Conservation (phyloP, 2,113 vertebrate species). For the Emydocephalus ijimae region DNA sequence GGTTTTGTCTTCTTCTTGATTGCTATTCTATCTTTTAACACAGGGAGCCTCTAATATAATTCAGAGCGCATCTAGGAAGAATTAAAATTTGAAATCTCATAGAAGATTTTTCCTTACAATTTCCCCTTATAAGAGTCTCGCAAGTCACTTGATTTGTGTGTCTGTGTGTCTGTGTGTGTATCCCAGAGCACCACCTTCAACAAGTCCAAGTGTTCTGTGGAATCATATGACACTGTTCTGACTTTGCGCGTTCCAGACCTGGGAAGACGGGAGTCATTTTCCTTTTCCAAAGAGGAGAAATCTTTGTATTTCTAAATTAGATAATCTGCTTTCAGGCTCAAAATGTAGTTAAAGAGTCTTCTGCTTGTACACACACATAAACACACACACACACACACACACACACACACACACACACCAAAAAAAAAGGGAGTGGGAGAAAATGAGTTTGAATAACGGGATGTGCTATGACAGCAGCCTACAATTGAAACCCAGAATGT, state of each 20-base stretch:
- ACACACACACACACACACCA: too few species aligned
- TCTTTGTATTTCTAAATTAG: conserved; percentile 39
- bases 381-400: too few species aligned
- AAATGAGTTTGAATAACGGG: conserved; percentile 20
- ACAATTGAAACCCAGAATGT: conserved; percentile 27
- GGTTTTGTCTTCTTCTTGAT: neutral
- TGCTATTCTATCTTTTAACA: neutral
- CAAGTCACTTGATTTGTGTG: neutral
- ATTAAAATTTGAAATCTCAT: neutral
- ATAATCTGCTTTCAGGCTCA: conserved; percentile 17
- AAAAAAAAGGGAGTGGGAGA: neutral
- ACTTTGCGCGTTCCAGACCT: neutral
- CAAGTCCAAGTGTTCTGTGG: neutral
- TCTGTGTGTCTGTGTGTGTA: neutral
- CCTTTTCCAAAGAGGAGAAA: neutral
- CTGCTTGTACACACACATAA: neutral
- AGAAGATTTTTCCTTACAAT: neutral
- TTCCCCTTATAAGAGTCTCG: neutral
- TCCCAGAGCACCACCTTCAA: neutral
- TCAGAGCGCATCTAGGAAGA: neutral
- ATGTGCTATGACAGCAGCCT: conserved; percentile 4
- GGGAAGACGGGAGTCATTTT: neutral
- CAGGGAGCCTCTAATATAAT: neutral
- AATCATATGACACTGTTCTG: neutral
- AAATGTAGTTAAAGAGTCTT: conserved; percentile 13